A percentile compares a stretch with the other conserved stretches of the same genome.
These are phyloP conservation scores for Lophochroa leadbeateri DNA, from an alignment of 2,113 vertebrate species.

Conservation along the genomic window DNA sequence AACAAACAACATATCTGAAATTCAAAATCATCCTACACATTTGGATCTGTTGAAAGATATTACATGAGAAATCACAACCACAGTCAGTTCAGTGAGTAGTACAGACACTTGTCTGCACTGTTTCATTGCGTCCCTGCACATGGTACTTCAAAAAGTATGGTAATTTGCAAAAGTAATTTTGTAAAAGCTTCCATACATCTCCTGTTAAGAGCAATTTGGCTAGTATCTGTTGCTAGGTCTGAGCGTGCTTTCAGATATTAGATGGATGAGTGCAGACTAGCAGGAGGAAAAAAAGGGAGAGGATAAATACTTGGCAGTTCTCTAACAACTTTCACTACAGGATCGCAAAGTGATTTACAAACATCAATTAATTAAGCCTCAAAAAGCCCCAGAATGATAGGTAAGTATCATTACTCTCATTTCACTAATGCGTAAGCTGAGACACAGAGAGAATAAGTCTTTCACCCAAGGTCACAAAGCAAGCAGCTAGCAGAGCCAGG, in stretches of 20 bases:
- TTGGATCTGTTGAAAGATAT: background rate
- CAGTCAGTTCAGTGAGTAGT: background rate
- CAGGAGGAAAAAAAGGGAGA: background rate
- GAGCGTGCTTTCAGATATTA: constrained; percentile 52
- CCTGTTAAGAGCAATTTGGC: constrained; percentile 56
- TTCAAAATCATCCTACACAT: background rate
- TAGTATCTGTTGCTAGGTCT: constrained; percentile 28
- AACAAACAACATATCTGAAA: background rate
- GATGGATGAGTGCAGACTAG: constrained; percentile 47
- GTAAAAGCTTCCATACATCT: constrained; percentile 42
- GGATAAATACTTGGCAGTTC: constrained; percentile 58
- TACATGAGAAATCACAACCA: background rate
- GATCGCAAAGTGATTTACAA: constrained; percentile 59
- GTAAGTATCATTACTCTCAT: constrained; percentile 63
- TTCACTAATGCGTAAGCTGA: constrained; percentile 57
- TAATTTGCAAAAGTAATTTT: constrained; percentile 27
- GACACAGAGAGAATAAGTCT: constrained; percentile 26
- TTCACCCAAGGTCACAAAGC: constrained; percentile 52
- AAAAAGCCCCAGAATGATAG: constrained; percentile 35
- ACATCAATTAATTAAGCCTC: constrained; percentile 63
- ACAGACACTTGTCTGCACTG: background rate
- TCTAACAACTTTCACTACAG: constrained; percentile 42
- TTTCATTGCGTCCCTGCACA: background rate
- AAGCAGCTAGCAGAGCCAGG: constrained; percentile 34
- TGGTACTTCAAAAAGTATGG: constrained; percentile 26